Percentiles rank a stretch among this genome's conserved stretches.
Evolutionary conservation across 2,113 vertebrate species (phyloP).

Genomic region (Mugil cephalus): DNA sequence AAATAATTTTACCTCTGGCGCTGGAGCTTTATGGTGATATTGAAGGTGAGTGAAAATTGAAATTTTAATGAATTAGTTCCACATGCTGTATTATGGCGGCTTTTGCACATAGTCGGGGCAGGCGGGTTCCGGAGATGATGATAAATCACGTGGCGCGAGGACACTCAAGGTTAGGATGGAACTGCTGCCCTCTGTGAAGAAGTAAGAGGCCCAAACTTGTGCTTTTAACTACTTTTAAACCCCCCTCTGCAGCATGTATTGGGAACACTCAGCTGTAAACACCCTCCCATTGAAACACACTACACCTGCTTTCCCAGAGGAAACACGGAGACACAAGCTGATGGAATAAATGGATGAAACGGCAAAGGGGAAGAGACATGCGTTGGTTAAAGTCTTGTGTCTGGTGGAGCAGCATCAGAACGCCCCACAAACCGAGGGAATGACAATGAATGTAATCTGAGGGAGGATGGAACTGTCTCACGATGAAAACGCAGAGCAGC

Average conservation of each 20-base stretch:
- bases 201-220: constrained; percentile 8
- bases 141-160: constrained; percentile 15
- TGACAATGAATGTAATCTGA: constrained; percentile 12
- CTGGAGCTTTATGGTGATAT: constrained; percentile 29
- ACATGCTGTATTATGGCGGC: constrained; percentile 18
- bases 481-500: neutral
- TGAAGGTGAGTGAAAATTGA: constrained; percentile 65
- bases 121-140: neutral
- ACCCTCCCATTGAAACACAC: neutral
- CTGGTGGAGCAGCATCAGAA: neutral
- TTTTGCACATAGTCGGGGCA: constrained; percentile 23
- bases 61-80: constrained; percentile 54
- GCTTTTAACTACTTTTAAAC: too few relatives aligned
- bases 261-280: too few relatives aligned
- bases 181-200: neutral
- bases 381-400: neutral
- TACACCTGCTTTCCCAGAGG: constrained; percentile 2
- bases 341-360: constrained; percentile 28
- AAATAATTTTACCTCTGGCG: constrained; percentile 44
- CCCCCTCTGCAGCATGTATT: too few relatives aligned
- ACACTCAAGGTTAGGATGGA: constrained; percentile 30
- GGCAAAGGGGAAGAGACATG: neutral
- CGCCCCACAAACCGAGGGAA: neutral
- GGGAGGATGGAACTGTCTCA: neutral
- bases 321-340: neutral